Base-by-base conservation (phyloP, 1,140 invertebrate genomes). In the Marisa cornuarietis region DNA sequence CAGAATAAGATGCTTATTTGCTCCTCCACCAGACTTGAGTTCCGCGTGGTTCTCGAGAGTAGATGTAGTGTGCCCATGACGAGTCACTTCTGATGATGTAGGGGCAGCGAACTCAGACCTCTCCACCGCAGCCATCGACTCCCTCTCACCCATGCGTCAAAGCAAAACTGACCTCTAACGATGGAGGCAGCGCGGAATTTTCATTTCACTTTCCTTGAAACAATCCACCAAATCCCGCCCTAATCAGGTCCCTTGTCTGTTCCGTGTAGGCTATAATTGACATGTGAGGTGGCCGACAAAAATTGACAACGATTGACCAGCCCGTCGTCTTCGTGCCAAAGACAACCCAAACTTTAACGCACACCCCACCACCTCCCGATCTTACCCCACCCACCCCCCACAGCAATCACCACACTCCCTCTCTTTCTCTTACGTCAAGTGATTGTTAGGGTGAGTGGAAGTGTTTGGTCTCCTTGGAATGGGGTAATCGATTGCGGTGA, bases 241-340 rank as follows among this genome's bases (percentile, higher is more conserved):
- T 52, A 73, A 73, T 73, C 20, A 73, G 49, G 51, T 22, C 71
- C 71, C 71, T 52, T 73, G 71, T 73, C 71, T 73, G 11, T 16
- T 73, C 24, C 49, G 49, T 54, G 71, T 73, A n/a, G 71, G 4
- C 22, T n/a, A n/a, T 52, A 73, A 73, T 73, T 73, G 71, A 73
- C 71, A 73, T n/a, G 52, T 73, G 71, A 73, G 52, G 26, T 22
- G 51, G 51, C 42, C 22, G 20, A 54, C 49, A n/a, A 8, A 54
- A 73, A 73, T 73, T 73, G 71, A 73, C 71, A 54, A 20, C 52
- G 71, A 73, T 73, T 73, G 71, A 73, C 71, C 49, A 26, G 1
- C 42, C 18, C 49, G 13, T 24, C n/a, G n/a, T 54, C 51, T 73
- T 54, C 51, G 42, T 52, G 18, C 11, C 49, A 18, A 13, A 4